Evolutionary conservation across 1,140 invertebrate genomes (phyloP).

Genomic region (Conus betulinus): DNA sequence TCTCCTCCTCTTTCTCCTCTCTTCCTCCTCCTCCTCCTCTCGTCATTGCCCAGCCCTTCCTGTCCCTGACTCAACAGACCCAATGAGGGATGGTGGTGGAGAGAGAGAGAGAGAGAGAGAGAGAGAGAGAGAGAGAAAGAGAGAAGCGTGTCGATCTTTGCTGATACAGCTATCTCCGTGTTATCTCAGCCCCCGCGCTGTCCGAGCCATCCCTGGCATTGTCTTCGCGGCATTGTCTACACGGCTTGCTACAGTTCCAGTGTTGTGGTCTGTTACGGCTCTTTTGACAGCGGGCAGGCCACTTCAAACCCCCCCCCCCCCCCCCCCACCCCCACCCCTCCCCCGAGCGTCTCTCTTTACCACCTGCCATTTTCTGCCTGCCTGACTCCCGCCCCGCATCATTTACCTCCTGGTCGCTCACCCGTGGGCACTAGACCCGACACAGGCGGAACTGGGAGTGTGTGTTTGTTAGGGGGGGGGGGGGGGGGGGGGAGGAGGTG

Average conservation of each 20-base stretch:
- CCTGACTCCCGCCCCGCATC: background rate
- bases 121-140: too few species aligned
- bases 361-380: background rate
- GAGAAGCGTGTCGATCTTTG: too few species aligned
- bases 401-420: background rate
- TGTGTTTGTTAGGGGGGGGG: too few species aligned
- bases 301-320: background rate
- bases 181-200: too few species aligned
- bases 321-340: background rate
- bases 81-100: background rate
- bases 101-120: too few species aligned
- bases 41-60: background rate
- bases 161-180: too few species aligned
- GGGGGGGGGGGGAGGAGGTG: too few species aligned
- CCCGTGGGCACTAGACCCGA: background rate
- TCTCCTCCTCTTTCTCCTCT: background rate
- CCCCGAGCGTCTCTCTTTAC: background rate
- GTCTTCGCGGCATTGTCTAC: too few species aligned
- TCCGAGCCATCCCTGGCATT: too few species aligned
- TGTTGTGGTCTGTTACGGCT: background rate
- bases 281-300: background rate
- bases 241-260: background rate
- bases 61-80: background rate
- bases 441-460: background rate
- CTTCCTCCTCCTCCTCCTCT: background rate